Percentiles rank a stretch among this genome's conserved stretches.
phyloP scores from a whole-genome alignment of 92 coral and sea anemone genomes.

The Epizoanthus stellaris region DNA sequence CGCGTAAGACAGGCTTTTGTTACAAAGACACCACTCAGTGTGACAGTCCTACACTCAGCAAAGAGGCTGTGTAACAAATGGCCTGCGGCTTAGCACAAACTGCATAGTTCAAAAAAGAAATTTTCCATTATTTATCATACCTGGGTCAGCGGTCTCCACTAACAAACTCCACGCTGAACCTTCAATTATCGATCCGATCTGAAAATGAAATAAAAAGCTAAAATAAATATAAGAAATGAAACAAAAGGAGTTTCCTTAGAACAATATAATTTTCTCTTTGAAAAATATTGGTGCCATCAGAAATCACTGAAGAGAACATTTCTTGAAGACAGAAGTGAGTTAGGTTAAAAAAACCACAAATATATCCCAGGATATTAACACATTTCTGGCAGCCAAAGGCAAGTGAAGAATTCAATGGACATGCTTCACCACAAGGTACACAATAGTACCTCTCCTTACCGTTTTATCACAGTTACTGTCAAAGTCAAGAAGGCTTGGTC shows the following conservation, averaged over 20 bases:
- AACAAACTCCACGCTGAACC: conserved; percentile 80
- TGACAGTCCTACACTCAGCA: too few relatives aligned
- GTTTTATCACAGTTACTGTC: conserved; percentile 71
- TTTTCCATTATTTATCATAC: conserved; percentile 46
- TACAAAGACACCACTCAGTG: too few relatives aligned
- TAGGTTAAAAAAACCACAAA: neutral
- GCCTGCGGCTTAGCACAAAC: too few relatives aligned
- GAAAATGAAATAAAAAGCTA: conserved; percentile 10
- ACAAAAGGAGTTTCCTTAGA: neutral
- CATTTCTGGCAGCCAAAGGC: too few relatives aligned
- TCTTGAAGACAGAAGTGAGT: too few relatives aligned
- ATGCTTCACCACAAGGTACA: neutral
- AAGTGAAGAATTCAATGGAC: neutral
- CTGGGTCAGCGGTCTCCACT: conserved; percentile 92
- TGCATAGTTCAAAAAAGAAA: too few relatives aligned
- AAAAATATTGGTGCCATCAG: neutral
- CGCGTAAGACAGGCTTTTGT: too few relatives aligned
- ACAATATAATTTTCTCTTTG: neutral
- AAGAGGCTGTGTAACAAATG: too few relatives aligned
- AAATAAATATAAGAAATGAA: neutral
- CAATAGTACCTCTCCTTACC: conserved; percentile 48
- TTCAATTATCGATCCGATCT: conserved; percentile 79
- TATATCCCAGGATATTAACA: too few relatives aligned
- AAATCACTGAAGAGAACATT: too few relatives aligned
- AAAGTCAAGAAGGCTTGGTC: conserved; percentile 81